These are phyloP conservation scores for Agapornis roseicollis DNA, from an alignment of 2,113 vertebrate species.

Conservation along the genomic window DNA sequence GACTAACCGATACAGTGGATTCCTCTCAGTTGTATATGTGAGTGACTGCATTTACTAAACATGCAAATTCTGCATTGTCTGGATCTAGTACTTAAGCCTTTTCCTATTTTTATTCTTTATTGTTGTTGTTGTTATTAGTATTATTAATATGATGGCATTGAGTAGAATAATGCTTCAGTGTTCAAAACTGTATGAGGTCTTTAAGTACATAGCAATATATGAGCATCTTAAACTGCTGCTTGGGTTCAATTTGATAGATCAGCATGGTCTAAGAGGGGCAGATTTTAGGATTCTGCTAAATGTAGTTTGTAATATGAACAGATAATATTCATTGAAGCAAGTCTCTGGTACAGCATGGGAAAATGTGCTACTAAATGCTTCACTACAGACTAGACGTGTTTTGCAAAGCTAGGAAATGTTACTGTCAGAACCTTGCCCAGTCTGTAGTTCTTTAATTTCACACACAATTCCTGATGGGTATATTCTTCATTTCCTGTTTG, in stretches of 20 bases:
- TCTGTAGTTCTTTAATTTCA: neutral
- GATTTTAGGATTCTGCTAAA: neutral
- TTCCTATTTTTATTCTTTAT: neutral
- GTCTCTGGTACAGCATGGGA: neutral
- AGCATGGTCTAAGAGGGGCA: fast-evolving
- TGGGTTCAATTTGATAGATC: neutral
- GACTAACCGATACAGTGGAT: constrained; percentile 85
- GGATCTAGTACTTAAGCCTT: neutral
- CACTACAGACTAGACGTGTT: neutral
- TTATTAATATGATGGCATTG: neutral
- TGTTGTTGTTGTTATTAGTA: neutral
- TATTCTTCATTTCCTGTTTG: neutral
- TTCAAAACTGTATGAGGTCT: neutral
- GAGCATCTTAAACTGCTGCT: neutral
- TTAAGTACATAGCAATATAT: neutral
- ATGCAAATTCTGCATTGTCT: neutral
- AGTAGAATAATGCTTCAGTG: neutral
- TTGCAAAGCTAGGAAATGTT: neutral
- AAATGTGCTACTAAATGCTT: neutral
- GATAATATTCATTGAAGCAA: neutral
- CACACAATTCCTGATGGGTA: neutral
- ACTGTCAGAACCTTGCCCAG: neutral
- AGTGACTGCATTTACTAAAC: constrained; percentile 58
- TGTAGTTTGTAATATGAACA: neutral
- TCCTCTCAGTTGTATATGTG: constrained; percentile 87